These are phyloP conservation scores for Danio jaintianensis DNA, from an alignment of 2,797 vertebrate species.

Conservation along the genomic window DNA sequence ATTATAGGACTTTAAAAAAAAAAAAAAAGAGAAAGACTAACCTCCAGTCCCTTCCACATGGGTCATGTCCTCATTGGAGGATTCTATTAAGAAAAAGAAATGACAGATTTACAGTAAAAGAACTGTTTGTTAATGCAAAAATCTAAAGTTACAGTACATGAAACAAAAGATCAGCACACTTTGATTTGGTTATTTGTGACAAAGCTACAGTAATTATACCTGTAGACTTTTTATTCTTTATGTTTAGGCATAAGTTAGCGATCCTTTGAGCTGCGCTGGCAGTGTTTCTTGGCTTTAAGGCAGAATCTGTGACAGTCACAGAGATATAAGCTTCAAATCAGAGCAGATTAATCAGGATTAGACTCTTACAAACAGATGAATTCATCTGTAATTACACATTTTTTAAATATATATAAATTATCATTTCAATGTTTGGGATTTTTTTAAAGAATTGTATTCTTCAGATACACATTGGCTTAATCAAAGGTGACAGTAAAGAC, in stretches of 20 bases:
- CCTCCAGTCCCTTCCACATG: slow-evolving; percentile 21
- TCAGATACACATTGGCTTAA: background rate
- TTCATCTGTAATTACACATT: background rate
- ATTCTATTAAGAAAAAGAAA: slow-evolving; percentile 50
- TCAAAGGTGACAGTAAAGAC: background rate
- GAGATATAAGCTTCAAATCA: slow-evolving; percentile 7
- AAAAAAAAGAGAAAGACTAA: slow-evolving; percentile 14
- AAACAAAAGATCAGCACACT: slow-evolving; percentile 26
- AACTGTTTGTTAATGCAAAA: background rate
- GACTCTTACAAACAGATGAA: slow-evolving; percentile 1
- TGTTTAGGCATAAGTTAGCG: slow-evolving; percentile 70
- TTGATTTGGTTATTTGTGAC: slow-evolving; percentile 2
- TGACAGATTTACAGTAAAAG: slow-evolving; percentile 11
- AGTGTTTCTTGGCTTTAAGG: slow-evolving; percentile 66
- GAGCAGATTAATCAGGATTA: background rate
- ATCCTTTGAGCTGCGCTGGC: slow-evolving; percentile 57
- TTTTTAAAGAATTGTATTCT: background rate
- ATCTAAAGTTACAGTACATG: background rate
- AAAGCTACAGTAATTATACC: slow-evolving; percentile 63
- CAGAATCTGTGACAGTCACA: slow-evolving; percentile 64
- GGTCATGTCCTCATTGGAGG: slow-evolving; percentile 58
- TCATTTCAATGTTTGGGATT: background rate
- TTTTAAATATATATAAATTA: background rate
- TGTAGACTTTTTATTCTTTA: slow-evolving; percentile 71
- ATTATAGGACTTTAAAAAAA: slow-evolving; percentile 32